Evolutionary conservation across 2,888 invertebrate species (phyloP).

Genomic region (Cheilosia variabilis): DNA sequence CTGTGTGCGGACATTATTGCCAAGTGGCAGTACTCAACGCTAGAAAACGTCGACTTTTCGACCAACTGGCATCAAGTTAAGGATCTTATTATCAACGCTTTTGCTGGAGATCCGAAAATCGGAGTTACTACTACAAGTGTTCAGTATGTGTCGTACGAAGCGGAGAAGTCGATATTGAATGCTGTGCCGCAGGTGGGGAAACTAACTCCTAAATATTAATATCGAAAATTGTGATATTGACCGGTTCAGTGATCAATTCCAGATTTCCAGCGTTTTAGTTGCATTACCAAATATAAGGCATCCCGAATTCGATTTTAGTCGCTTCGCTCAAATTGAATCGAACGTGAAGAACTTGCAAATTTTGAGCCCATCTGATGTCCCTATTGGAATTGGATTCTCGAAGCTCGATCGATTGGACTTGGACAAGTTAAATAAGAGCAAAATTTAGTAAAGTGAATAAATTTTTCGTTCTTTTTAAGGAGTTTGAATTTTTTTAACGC

Average conservation of each 20-base stretch:
- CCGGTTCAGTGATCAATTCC: background rate
- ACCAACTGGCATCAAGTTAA: conserved; percentile 74
- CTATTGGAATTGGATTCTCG: conserved; percentile 73
- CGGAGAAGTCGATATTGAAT: conserved; percentile 67
- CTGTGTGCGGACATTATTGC: conserved; percentile 72
- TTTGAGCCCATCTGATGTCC: conserved; percentile 47
- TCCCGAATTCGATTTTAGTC: conserved; percentile 74
- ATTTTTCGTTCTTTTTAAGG: background rate
- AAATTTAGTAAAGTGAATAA: conserved; percentile 11
- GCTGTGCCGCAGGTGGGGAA: conserved; percentile 73
- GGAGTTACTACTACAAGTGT: conserved; percentile 76
- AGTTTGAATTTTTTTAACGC: background rate
- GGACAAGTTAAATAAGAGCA: conserved; percentile 21
- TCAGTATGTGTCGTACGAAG: conserved; percentile 71
- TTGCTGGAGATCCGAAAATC: conserved; percentile 74
- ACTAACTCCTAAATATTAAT: background rate
- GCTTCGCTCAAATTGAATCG: conserved; percentile 67
- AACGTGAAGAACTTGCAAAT: conserved; percentile 67
- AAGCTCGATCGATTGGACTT: conserved; percentile 73
- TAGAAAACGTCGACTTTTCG: conserved; percentile 68
- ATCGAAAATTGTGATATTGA: background rate
- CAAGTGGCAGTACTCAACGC: conserved; percentile 75
- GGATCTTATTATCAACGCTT: conserved; percentile 66
- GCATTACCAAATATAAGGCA: conserved; percentile 71
- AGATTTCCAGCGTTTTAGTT: conserved; percentile 73